Evolutionary conservation across 2,113 vertebrate species (phyloP).

Genomic region (Indri indri): DNA sequence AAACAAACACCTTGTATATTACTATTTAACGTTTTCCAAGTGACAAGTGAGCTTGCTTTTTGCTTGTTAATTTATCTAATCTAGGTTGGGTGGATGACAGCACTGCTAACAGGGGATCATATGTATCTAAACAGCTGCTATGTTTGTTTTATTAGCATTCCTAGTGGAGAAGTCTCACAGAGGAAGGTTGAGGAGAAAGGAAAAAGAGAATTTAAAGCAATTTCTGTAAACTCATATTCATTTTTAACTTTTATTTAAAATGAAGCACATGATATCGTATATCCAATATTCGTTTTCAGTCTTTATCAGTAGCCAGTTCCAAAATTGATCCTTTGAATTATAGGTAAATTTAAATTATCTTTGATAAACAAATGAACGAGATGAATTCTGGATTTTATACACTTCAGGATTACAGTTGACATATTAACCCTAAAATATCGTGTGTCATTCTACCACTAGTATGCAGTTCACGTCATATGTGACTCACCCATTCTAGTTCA

Average conservation of each 20-base stretch:
- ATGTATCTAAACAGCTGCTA: background rate
- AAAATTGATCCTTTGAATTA: background rate
- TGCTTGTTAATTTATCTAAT: conserved; percentile 14
- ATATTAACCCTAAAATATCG: background rate
- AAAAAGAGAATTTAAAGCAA: background rate
- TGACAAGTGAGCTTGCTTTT: conserved; percentile 5
- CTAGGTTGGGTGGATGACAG: background rate
- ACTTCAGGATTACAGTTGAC: background rate
- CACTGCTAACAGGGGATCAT: background rate
- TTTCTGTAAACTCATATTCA: background rate
- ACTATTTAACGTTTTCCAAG: background rate
- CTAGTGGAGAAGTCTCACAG: background rate
- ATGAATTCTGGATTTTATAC: conserved; percentile 12
- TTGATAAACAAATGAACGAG: conserved; percentile 3
- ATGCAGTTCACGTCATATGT: background rate
- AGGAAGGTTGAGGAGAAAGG: background rate
- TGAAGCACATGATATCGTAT: background rate
- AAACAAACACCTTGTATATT: background rate
- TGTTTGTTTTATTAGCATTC: conserved; percentile 21
- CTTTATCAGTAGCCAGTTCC: background rate
- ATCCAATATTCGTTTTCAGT: background rate
- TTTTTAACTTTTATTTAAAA: conserved; percentile 28
- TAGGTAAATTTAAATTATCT: conserved; percentile 26
- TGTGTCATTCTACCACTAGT: background rate
- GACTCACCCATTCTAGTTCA: background rate